Evolutionary conservation across 2,113 vertebrate species (phyloP).

Genomic region (Toxostoma redivivum): DNA sequence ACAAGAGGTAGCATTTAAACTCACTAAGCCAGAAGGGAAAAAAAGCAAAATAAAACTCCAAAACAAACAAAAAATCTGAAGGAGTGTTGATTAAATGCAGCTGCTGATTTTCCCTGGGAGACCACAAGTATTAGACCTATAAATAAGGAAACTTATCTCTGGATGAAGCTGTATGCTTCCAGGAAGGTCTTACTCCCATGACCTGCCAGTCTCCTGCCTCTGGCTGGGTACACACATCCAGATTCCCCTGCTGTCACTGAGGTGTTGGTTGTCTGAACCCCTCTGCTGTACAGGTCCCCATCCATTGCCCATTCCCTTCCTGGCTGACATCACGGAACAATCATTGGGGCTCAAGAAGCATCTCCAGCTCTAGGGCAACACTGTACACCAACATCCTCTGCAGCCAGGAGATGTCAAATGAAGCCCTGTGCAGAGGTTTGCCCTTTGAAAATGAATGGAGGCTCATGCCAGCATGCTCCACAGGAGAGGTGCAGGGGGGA

Average conservation of each 20-base stretch:
- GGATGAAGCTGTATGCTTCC: background rate
- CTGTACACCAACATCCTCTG: background rate
- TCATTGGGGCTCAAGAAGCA: background rate
- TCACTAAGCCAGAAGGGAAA: background rate
- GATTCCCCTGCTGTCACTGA: background rate
- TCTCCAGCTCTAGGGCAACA: rapidly evolving
- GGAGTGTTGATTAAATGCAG: background rate
- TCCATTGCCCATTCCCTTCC: background rate
- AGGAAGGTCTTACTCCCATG: background rate
- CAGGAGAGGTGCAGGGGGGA: background rate
- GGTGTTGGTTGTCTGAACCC: background rate
- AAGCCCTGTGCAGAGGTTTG: background rate
- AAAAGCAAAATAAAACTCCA: background rate
- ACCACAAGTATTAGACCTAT: background rate
- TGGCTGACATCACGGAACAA: background rate
- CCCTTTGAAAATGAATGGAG: background rate
- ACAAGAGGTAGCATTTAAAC: background rate
- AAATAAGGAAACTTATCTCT: background rate
- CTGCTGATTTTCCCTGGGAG: background rate
- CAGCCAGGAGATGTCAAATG: background rate
- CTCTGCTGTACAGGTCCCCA: background rate
- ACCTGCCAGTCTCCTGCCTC: background rate
- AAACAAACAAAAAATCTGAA: background rate
- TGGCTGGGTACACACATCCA: background rate
- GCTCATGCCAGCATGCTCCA: background rate